Evolutionary conservation across 2,113 vertebrate species (phyloP), one percentile per base, ranked within the genome.

Genomic region (Melanerpes aurifrons): DNA sequence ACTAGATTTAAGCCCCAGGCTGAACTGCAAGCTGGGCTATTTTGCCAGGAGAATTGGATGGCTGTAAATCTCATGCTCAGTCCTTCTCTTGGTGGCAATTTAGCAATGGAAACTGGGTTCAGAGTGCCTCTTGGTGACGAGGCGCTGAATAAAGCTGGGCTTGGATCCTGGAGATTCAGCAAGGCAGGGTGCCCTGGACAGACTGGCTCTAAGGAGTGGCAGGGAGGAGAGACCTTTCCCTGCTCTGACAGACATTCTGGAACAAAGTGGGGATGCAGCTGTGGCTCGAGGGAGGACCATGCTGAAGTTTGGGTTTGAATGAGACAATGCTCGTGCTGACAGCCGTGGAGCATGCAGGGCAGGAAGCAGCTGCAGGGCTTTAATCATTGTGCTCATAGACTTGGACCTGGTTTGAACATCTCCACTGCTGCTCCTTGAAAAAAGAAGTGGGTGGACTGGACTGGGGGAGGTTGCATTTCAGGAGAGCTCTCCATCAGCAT

Each of bases 341-440:
- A 64, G 0, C 81, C 76, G 31, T 14, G 35, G 54, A 93, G 84
- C 43, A 43, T 31, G 32, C 43, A 31, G 90, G 76, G 45, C 78
- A 86, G 90, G 82, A 92, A 95, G 81, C 92, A 94, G 87, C 94
- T 96, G 91, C 85, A 78, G 71, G 53, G 73, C 13, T 69, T 90
- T 86, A 47, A 53, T 50, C 58, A 31, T 18, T 5, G 1, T 50
- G 76, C 31, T 67, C 93, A 81, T 47, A 89, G 82, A 68, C 61
- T 28, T 74, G 54, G 82, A 72, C 58, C 62, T 91, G 37, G 82
- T 88, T 78, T 10, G 5, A 76, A 63, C 76, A 58, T 35, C 31
- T 50, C 70, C 72, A 59, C 45, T 72, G 29, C 62, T 16, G 47
- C 37, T 47, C 48, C 59, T 87, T 62, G 15, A 67, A 86, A 68